Percentiles rank a stretch among this genome's conserved stretches.
Conservation (phyloP, 2,888 invertebrate species). For the Barypeithes pellucidus region DNA sequence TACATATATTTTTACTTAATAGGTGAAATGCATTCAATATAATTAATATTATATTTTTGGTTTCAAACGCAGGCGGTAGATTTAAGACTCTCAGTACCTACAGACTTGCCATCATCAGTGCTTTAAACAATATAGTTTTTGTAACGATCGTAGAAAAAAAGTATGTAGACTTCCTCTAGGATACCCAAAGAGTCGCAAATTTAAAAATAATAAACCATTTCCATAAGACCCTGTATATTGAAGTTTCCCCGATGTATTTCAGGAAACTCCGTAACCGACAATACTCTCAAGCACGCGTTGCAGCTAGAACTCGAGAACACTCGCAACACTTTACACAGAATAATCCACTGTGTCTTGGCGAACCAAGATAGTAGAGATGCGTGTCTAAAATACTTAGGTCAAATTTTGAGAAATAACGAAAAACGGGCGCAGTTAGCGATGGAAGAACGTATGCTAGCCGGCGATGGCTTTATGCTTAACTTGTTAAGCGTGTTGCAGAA, state of each 20-base stretch:
- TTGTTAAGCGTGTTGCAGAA: slow-evolving; percentile 92
- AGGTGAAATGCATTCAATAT: no score
- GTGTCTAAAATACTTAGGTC: slow-evolving; percentile 86
- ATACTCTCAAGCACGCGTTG: slow-evolving; percentile 79
- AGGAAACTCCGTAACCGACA: slow-evolving; percentile 74
- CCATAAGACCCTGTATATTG: no score
- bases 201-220: no score
- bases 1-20: no score
- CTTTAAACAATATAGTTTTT: no score
- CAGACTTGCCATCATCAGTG: no score
- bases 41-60: no score
- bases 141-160: no score
- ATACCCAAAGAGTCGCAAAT: no score
- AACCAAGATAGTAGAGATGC: slow-evolving; percentile 86
- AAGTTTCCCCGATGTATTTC: background rate
- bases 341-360: slow-evolving; percentile 88
- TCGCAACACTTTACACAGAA: slow-evolving; percentile 83
- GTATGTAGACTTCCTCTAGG: no score
- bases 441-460: slow-evolving; percentile 89
- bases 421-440: slow-evolving; percentile 92
- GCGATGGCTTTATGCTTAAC: slow-evolving; percentile 97
- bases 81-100: no score
- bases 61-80: no score
- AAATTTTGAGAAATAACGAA: slow-evolving; percentile 85
- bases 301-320: slow-evolving; percentile 88